phyloP scores from a whole-genome alignment of 2,797 vertebrate species.

The Oreochromis mossambicus region DNA sequence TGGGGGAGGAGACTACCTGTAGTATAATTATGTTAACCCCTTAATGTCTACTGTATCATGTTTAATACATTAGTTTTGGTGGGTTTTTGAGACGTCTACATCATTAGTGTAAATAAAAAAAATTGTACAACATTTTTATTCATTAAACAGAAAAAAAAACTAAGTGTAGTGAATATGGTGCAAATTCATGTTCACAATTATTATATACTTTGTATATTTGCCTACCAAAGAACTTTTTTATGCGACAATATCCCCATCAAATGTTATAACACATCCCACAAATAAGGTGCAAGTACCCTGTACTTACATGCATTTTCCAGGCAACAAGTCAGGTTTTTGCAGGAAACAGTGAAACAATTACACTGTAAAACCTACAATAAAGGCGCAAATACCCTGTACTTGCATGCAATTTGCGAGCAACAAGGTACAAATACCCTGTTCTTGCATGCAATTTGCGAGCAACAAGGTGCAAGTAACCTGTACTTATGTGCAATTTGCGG shows the following conservation, averaged over 20 bases:
- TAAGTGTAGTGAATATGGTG: background rate
- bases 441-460: background rate
- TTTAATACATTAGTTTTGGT: background rate
- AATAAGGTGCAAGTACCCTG: background rate
- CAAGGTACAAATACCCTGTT: background rate
- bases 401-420: background rate
- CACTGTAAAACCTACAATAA: background rate
- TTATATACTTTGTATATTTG: background rate
- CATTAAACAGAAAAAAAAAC: background rate
- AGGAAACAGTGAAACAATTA: background rate
- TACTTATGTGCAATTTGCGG: background rate
- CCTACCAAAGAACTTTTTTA: background rate
- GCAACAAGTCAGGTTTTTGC: background rate
- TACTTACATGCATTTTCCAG: background rate
- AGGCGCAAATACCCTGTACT: background rate
- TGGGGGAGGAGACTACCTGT: background rate
- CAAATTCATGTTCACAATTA: background rate
- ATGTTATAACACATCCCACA: background rate
- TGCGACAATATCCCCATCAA: background rate
- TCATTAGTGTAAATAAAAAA: background rate
- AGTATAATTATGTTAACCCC: background rate
- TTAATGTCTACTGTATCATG: background rate
- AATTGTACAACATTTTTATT: background rate
- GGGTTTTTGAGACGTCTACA: background rate
- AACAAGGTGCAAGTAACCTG: background rate